phyloP scores from a whole-genome alignment of 1,140 invertebrate genomes.

The Euwallacea similis region DNA sequence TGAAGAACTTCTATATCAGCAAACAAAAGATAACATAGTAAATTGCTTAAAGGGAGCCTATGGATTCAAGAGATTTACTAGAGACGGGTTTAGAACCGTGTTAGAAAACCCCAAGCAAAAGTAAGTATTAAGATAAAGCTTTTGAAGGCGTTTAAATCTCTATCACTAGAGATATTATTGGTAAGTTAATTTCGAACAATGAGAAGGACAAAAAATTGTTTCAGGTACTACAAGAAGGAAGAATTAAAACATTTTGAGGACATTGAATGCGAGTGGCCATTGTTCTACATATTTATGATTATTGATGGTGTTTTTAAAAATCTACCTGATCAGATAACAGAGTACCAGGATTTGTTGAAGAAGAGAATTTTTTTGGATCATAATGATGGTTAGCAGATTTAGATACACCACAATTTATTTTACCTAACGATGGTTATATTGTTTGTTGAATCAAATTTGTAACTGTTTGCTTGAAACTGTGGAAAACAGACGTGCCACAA shows the following conservation, averaged over 20 bases:
- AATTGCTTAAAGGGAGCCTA: slow-evolving; percentile 84
- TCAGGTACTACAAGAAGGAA: slow-evolving; percentile 62
- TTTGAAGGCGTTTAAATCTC: too few relatives aligned
- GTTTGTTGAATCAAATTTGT: too few relatives aligned
- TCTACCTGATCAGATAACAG: slow-evolving; percentile 86
- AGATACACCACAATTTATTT: too few relatives aligned
- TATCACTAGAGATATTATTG: too few relatives aligned
- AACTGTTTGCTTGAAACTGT: too few relatives aligned
- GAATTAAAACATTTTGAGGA: slow-evolving; percentile 90
- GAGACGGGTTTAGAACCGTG: slow-evolving; percentile 92
- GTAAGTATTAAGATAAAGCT: slow-evolving; percentile 58
- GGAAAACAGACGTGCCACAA: too few relatives aligned
- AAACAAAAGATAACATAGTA: slow-evolving; percentile 88
- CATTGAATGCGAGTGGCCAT: slow-evolving; percentile 97
- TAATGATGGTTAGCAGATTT: slow-evolving; percentile 66
- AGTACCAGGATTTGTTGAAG: slow-evolving; percentile 86
- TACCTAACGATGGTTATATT: too few relatives aligned
- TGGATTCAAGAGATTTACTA: slow-evolving; percentile 92
- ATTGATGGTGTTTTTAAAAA: slow-evolving; percentile 92
- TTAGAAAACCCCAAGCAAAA: slow-evolving; percentile 79
- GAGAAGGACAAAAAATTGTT: slow-evolving; percentile 8
- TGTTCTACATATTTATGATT: slow-evolving; percentile 95
- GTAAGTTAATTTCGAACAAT: too few relatives aligned
- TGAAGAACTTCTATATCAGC: slow-evolving; percentile 82
- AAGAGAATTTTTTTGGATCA: slow-evolving; percentile 69